A percentile compares a stretch with the other conserved stretches of the same genome.
Conservation (phyloP, 1,140 invertebrate genomes). For the Nomia melanderi region DNA sequence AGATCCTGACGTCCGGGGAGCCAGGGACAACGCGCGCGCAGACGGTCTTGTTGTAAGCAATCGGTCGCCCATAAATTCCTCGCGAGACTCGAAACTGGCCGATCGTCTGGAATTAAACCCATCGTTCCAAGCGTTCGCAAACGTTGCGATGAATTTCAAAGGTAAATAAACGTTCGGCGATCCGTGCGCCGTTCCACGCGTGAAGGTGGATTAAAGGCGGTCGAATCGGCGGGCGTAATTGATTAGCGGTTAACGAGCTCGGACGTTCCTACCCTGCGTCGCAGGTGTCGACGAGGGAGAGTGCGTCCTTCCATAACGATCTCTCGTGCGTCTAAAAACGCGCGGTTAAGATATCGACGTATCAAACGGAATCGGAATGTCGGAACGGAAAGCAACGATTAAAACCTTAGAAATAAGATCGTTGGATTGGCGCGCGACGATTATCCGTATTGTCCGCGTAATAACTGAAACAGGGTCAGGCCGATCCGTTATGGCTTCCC, state of each 20-base stretch:
- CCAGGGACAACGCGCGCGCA: not conserved
- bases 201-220: no score
- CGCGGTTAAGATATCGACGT: no score
- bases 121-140: not conserved
- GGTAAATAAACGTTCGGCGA: conserved; percentile 50
- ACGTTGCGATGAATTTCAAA: conserved; percentile 16
- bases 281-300: no score
- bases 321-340: no score
- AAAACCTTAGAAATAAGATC: conserved; percentile 72
- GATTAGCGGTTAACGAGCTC: no score
- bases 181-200: no score
- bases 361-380: not conserved
- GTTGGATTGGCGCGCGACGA: conserved; percentile 52
- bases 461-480: conserved; percentile 70
- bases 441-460: conserved; percentile 64
- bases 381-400: conserved; percentile 48
- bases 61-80: not conserved
- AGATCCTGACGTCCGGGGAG: not conserved
- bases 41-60: not conserved
- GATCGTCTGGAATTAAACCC: not conserved
- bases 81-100: not conserved
- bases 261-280: no score
- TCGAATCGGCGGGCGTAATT: no score
- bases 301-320: no score
- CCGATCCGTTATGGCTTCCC: conserved; percentile 66